These are phyloP conservation scores for Eupithecia abbreviata DNA, from an alignment of 2,888 invertebrate species.

Conservation along the genomic window DNA sequence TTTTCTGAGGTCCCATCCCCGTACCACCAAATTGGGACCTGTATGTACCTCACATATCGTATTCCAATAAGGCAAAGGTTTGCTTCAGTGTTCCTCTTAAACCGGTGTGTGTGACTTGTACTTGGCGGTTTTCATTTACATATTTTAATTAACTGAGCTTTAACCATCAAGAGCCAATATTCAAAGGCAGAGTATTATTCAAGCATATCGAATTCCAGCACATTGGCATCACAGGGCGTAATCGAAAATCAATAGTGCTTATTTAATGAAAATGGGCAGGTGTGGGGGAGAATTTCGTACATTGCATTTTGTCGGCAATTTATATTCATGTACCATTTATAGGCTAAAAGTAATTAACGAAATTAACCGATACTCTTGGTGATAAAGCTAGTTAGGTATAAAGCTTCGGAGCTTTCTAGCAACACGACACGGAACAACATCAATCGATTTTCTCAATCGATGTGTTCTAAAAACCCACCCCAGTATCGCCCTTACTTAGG, in stretches of 20 bases:
- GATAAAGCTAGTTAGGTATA: conserved; percentile 21
- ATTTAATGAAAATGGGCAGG: conserved; percentile 51
- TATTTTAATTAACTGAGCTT: conserved; percentile 1
- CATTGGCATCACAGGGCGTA: conserved; percentile 44
- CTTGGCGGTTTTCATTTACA: neutral
- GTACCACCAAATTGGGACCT: neutral
- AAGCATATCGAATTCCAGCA: conserved; percentile 40
- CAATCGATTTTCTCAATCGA: conserved; percentile 52
- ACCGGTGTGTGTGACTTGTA: neutral
- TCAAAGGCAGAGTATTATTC: conserved; percentile 27
- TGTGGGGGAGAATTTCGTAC: conserved; percentile 47
- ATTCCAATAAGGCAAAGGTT: neutral
- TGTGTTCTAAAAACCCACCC: conserved; percentile 40
- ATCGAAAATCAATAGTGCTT: conserved; percentile 60
- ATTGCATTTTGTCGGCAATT: conserved; percentile 36
- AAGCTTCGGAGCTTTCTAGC: conserved; percentile 27
- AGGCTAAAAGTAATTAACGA: conserved; percentile 32
- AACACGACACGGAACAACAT: conserved; percentile 20
- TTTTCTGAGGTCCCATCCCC: neutral
- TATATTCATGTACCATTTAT: conserved; percentile 29
- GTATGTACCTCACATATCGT: neutral
- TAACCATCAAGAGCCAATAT: neutral
- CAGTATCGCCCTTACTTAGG: conserved; percentile 46
- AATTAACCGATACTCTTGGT: conserved; percentile 14
- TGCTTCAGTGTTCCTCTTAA: neutral